phyloP scores from a whole-genome alignment of 1,140 invertebrate genomes.

The Acromyrmex heyeri region DNA sequence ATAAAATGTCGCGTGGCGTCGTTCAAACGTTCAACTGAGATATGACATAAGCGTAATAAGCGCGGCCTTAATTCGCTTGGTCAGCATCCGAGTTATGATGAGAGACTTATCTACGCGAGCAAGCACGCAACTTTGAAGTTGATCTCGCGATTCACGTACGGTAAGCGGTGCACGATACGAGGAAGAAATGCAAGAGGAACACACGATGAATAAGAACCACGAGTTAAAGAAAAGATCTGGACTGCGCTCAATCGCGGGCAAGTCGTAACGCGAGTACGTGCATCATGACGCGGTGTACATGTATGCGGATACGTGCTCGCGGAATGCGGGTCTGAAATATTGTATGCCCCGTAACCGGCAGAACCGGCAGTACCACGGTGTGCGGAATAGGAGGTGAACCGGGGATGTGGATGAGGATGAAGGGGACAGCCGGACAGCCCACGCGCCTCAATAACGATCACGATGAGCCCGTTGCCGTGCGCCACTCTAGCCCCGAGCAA shows the following conservation, averaged over 20 bases:
- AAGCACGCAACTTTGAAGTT: slow-evolving; percentile 3
- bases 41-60: slow-evolving; percentile 14
- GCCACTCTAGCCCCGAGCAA: slow-evolving; percentile 65
- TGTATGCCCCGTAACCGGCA: not conserved
- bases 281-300: slow-evolving; percentile 15
- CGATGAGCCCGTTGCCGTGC: slow-evolving; percentile 67
- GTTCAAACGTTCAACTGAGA: not conserved
- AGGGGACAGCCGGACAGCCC: slow-evolving; percentile 74
- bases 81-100: not conserved
- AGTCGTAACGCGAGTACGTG: slow-evolving; percentile 30
- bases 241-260: not conserved
- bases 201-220: not conserved
- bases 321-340: slow-evolving; percentile 57
- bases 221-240: not conserved
- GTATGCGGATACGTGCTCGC: slow-evolving; percentile 46
- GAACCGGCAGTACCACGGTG: no score
- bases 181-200: not conserved
- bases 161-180: not conserved
- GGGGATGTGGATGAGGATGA: slow-evolving; percentile 50
- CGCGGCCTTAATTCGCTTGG: slow-evolving; percentile 7
- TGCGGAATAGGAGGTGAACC: slow-evolving; percentile 26
- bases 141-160: slow-evolving; percentile 25
- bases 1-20: not conserved
- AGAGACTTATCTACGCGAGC: not conserved
- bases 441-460: slow-evolving; percentile 78